Evolutionary conservation across 1,140 invertebrate genomes (phyloP), one percentile per base, ranked within the genome.

Genomic region (Lordiphosa clarofinis): DNA sequence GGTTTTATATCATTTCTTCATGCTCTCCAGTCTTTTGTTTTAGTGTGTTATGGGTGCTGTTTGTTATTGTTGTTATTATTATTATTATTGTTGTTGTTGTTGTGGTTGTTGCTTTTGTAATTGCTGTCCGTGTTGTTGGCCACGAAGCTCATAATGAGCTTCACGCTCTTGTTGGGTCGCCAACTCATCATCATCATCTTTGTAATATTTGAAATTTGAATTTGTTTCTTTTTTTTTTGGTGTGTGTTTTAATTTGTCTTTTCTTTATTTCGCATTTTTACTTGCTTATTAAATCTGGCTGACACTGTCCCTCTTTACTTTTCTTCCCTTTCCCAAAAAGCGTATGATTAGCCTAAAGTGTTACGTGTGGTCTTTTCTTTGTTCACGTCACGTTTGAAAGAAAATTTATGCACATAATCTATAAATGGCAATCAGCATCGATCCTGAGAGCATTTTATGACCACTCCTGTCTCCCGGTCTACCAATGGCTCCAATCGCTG

Each of bases 1-100:
- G 64, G 61, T 72, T 67, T 76, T 76, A 73, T 82, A 76, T 76
- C 56, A 82, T 84, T 81, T 82, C 76, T 81, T 82, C 75, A 81
- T 81, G 72, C 73, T 75, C 65, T 75, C 50, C 48, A 55, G 43
- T 59, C 73, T 75, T 75, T 75, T 75, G 73, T 75, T 67, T 65
- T 55, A 46, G 35, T 44, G 43, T 59, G 56, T 36, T 19, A 50
- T 55, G 42, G 40, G 42, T 42, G 40, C 53, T 55, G 39, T 48
- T 15, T 15, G 15, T 15, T 15, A 15, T 15, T 15, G 15, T 15
- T 15, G 15, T 15, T 69, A 33, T 69, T 69, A 40, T 68, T 69
- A 36, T 68, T 68, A 56, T 63, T 38, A 42, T 67, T 67, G 49
- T 47, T 61, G 42, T 67, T 62, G 61, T 19, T 53, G 12, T 52